A percentile compares a stretch with the other conserved stretches of the same genome.
Evolutionary conservation across 2,797 vertebrate genomes (phyloP).

Genomic region (Pipistrellus pipistrellus): DNA sequence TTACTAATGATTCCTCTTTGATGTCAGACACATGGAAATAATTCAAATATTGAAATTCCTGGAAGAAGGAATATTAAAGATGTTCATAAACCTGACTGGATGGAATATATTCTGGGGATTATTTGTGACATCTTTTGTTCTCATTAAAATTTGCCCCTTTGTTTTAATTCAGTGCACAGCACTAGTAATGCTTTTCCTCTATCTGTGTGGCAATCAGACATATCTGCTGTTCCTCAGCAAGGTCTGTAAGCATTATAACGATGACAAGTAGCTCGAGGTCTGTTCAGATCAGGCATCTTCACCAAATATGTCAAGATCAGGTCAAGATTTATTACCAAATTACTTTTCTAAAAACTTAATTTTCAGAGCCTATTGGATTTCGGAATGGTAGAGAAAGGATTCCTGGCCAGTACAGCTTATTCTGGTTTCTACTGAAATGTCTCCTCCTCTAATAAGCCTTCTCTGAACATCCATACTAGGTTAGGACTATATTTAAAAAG

Average conservation of each 20-base stretch:
- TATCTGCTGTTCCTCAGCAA: background rate
- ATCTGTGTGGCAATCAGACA: background rate
- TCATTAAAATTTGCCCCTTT: conserved; percentile 4
- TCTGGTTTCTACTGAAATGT: background rate
- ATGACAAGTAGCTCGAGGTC: background rate
- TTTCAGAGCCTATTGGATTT: conserved; percentile 25
- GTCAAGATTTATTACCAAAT: background rate
- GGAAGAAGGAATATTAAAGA: background rate
- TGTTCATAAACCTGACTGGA: background rate
- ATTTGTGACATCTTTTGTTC: background rate
- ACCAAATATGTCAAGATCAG: background rate
- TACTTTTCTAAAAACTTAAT: background rate
- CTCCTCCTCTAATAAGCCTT: background rate
- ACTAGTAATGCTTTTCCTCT: background rate
- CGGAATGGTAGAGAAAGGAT: background rate
- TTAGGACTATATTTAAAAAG: background rate
- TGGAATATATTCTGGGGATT: background rate
- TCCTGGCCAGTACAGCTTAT: background rate
- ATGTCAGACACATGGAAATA: background rate
- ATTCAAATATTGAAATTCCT: background rate
- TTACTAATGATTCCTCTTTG: background rate
- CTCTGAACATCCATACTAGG: background rate
- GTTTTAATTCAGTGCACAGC: conserved; percentile 8
- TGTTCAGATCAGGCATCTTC: background rate
- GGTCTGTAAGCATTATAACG: background rate